Conservation (phyloP, 2,113 vertebrate genomes). For the Carassius carassius region DNA sequence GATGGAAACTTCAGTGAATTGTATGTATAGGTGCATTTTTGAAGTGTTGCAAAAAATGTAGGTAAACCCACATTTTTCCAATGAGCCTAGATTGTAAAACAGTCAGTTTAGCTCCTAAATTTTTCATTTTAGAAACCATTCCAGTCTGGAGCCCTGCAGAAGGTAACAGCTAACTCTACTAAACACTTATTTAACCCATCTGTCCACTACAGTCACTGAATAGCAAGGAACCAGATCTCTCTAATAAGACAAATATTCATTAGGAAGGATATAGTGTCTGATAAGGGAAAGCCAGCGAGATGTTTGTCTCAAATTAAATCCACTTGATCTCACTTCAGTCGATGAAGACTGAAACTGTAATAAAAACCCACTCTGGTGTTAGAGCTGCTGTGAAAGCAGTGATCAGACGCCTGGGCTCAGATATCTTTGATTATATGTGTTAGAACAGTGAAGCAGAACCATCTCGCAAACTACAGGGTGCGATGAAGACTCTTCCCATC, state of each 20-base stretch:
- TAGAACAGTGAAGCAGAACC: not conserved
- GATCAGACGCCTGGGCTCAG: slow-evolving; percentile 10
- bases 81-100: not conserved
- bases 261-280: not conserved
- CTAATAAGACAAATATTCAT: not conserved
- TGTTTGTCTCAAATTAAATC: not conserved
- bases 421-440: slow-evolving; percentile 31
- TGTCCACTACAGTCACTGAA: not conserved
- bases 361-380: slow-evolving; percentile 16
- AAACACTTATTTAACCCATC: not conserved
- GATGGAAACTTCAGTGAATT: not conserved
- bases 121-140: not conserved
- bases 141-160: not conserved
- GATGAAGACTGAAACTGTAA: not conserved
- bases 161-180: not conserved
- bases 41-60: not conserved
- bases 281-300: not conserved
- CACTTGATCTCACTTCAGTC: slow-evolving; percentile 12
- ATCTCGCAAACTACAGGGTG: slow-evolving; percentile 39
- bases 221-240: not conserved
- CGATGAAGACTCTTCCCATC: slow-evolving; percentile 3
- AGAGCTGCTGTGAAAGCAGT: not conserved
- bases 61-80: not conserved
- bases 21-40: not conserved
- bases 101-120: not conserved